Conservation (phyloP, 2,888 invertebrate species). For the Drosophila seclusa region DNA sequence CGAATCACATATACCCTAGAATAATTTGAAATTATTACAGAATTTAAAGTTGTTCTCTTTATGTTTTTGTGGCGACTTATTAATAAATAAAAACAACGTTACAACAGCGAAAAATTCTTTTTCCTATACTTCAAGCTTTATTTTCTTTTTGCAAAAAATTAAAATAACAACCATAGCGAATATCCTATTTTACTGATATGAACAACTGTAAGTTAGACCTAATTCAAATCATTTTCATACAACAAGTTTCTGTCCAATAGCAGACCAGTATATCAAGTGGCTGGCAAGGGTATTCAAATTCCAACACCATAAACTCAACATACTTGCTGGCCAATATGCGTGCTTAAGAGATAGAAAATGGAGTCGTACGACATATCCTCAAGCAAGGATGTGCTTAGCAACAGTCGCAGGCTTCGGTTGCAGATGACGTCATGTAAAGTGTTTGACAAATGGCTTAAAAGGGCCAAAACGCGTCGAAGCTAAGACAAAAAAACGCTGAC, state of each 20-base stretch:
- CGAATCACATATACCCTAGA: slow-evolving; percentile 44
- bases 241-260: background rate
- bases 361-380: slow-evolving; percentile 1
- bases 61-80: too few relatives aligned
- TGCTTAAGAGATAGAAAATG: slow-evolving; percentile 7
- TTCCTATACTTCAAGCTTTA: too few relatives aligned
- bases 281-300: background rate
- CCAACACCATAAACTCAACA: background rate
- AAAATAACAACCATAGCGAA: background rate
- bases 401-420: slow-evolving; percentile 30
- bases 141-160: background rate
- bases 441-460: slow-evolving; percentile 76
- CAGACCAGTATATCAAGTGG: background rate
- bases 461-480: slow-evolving; percentile 43
- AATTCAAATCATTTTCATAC: background rate
- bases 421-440: slow-evolving; percentile 72
- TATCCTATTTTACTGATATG: background rate
- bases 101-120: too few relatives aligned
- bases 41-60: background rate
- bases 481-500: slow-evolving; percentile 63
- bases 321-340: background rate
- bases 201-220: background rate
- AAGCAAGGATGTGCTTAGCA: slow-evolving; percentile 15
- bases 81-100: too few relatives aligned
- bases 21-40: too few relatives aligned